Base-by-base conservation (phyloP, 2,113 vertebrate genomes). In the Saccopteryx leptura region DNA sequence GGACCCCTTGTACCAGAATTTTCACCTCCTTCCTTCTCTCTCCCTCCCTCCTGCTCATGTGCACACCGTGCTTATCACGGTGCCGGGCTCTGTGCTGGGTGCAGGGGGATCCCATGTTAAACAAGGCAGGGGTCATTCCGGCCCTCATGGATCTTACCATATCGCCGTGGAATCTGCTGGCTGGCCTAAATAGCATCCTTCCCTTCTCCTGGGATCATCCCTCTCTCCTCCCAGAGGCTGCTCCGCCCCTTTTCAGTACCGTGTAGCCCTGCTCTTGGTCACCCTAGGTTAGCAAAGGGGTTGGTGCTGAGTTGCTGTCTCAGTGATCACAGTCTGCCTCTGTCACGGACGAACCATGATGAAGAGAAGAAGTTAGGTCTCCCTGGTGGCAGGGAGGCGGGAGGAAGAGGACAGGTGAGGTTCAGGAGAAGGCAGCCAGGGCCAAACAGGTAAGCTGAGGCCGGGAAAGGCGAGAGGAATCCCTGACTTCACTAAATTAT, bases 221-320 rank as follows among this genome's bases (percentile, higher is more conserved):
- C 3, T 28, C 2, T n/a, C 19, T 81, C 39, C 13, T 54, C 6
- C 74, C 13, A 76, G 46, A 28, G 66, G 15, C 50, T 28, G 1
- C 4, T 31, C 46, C 52, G 54, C n/a, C 7, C 0, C 8, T 63
- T 19, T 2, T 4, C 11, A 50, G 4, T 9, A 8, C 0, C 9
- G 26, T 26, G 1, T 4, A 48, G 26, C 7, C 21, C 31, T 58
- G 18, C 19, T 65, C 74, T 74, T n/a, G 26, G 46, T 48, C 33
- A 15, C 2, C 18, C 24, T 0, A 28, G 52, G n/a, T 50, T 13
- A 75, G 14, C 8, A 19, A 11, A 46, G 26, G 50, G 3, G 2
- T 39, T 69, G 15, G 13, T 9, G 12, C 12, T 24, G 7, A 6
- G 84, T 75, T 52, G 60, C 3, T 12, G 0, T 39, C 46, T 95